These are phyloP conservation scores for Brienomyrus brachyistius DNA, from an alignment of 2,113 vertebrate genomes.

Conservation along the genomic window DNA sequence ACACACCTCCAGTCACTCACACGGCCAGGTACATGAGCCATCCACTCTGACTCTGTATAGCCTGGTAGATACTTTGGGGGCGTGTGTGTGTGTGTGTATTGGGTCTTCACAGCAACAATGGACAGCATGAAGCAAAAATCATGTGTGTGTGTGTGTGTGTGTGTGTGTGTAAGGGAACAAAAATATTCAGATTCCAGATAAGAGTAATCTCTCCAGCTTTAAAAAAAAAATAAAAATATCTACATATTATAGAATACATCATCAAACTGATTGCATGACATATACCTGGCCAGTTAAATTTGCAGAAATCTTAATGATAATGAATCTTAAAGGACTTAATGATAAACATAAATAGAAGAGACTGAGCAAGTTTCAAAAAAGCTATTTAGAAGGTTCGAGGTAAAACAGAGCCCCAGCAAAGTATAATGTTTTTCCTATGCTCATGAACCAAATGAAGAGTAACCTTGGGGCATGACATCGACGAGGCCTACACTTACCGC, in stretches of 20 bases:
- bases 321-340: neutral
- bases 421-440: neutral
- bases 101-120: neutral
- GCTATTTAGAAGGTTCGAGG: neutral
- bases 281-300: neutral
- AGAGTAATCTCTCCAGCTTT: neutral
- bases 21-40: neutral
- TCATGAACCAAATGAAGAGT: neutral
- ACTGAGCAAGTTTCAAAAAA: neutral
- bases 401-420: neutral
- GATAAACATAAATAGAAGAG: neutral
- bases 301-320: neutral
- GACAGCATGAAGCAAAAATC: neutral
- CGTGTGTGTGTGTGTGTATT: neutral
- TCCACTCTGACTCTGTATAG: neutral
- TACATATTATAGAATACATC: neutral
- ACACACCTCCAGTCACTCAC: neutral
- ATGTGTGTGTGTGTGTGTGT: neutral
- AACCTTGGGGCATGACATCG: neutral
- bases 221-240: neutral
- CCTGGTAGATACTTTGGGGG: neutral
- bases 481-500: slow-evolving; percentile 58
- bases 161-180: neutral
- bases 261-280: neutral
- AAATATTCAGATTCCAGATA: neutral